phyloP scores from a whole-genome alignment of 1,140 invertebrate genomes.

The Drosophila nikananu region DNA sequence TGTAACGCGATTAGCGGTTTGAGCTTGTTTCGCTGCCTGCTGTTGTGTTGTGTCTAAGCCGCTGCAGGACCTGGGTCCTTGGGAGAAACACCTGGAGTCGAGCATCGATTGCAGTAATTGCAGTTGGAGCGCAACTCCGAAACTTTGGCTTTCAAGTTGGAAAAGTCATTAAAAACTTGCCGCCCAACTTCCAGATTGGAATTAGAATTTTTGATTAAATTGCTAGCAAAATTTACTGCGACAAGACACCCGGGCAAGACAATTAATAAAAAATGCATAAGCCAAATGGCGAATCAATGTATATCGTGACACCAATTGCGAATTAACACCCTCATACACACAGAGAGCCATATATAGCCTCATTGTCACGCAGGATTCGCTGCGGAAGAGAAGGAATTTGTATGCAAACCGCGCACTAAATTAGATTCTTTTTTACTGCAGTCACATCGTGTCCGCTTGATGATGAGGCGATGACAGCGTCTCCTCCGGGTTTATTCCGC shows the following conservation, averaged over 20 bases:
- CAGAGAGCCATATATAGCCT: conserved; percentile 19
- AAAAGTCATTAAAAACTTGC: conserved; percentile 82
- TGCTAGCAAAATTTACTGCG: conserved; percentile 46
- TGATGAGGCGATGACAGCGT: conserved; percentile 49
- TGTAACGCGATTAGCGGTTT: conserved; percentile 82
- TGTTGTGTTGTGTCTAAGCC: conserved; percentile 61
- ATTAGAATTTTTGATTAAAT: conserved; percentile 79
- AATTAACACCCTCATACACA: conserved; percentile 53
- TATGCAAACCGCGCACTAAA: conserved; percentile 84
- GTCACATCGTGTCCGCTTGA: conserved; percentile 62
- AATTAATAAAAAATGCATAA: conserved; percentile 84
- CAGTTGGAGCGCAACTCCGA: conserved; percentile 42
- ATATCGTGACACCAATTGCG: conserved; percentile 83
- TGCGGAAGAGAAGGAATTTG: conserved; percentile 65
- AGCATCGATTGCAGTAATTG: conserved; percentile 69
- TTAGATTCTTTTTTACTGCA: conserved; percentile 84
- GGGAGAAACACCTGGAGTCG: conserved; percentile 13
- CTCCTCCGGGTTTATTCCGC: conserved; percentile 20
- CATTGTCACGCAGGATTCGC: conserved; percentile 64
- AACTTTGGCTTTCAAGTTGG: conserved; percentile 52
- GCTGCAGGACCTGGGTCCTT: conserved; percentile 23
- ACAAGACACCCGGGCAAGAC: conserved; percentile 51
- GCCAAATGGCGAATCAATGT: conserved; percentile 80
- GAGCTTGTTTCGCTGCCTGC: conserved; percentile 63
- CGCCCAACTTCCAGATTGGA: conserved; percentile 66